Conservation (phyloP, 2,113 vertebrate species). For the Ophthalmolycus amberensis region DNA sequence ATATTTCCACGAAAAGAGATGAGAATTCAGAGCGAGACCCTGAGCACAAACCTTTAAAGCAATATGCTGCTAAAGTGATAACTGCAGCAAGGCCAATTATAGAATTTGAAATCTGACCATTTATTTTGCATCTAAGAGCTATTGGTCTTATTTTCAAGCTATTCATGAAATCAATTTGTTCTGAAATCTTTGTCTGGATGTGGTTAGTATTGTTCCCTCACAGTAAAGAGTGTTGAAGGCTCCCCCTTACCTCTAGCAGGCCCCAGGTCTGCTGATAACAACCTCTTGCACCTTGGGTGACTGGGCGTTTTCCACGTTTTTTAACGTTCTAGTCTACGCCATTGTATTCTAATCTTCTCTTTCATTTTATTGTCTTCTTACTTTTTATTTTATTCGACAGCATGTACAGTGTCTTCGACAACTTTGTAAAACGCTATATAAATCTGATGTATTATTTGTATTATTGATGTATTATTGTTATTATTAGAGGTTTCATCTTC, state of each 20-base stretch:
- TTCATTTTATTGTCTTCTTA: neutral
- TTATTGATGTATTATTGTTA: no score
- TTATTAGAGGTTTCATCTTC: neutral
- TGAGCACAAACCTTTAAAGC: conserved; percentile 11
- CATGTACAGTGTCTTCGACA: neutral
- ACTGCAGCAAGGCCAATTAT: neutral
- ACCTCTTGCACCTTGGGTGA: no score
- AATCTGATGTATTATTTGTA: no score
- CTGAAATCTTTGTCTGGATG: no score
- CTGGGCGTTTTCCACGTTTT: no score
- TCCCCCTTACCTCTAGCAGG: no score
- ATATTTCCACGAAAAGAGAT: neutral
- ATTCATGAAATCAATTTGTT: no score
- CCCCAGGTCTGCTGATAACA: no score
- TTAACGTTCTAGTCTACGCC: neutral
- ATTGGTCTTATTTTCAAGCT: conserved; percentile 1
- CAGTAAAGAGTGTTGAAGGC: no score
- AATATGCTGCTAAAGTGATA: neutral
- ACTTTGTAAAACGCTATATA: no score
- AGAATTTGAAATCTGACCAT: neutral
- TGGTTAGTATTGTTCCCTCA: no score
- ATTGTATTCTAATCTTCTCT: neutral
- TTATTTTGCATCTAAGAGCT: no score
- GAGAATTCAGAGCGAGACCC: conserved; percentile 12
- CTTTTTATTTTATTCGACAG: neutral